Conservation (phyloP, 2,797 vertebrate genomes). For the Enteromius mattozi region DNA sequence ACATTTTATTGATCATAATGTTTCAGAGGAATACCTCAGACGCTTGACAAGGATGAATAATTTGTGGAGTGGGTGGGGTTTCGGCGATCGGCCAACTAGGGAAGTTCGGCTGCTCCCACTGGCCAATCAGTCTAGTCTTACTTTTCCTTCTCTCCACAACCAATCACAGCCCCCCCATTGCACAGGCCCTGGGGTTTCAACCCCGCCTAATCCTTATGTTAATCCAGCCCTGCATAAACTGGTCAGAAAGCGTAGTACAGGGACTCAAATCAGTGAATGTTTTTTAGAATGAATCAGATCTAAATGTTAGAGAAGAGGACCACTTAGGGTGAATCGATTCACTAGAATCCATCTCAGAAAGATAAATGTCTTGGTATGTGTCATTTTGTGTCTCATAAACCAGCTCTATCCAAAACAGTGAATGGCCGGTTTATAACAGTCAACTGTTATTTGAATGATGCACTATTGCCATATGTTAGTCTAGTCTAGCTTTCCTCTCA, state of each 20-base stretch:
- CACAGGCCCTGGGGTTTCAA: not conserved
- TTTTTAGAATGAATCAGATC: not conserved
- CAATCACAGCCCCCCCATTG: not conserved
- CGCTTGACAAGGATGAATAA: not conserved
- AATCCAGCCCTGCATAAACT: not conserved
- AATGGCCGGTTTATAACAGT: constrained; percentile 4
- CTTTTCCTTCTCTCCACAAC: not conserved
- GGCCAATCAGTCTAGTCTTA: not conserved
- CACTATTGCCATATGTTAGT: constrained; percentile 12
- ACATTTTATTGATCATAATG: not conserved
- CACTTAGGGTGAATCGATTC: not conserved
- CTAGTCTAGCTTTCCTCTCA: constrained; percentile 10
- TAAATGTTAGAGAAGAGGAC: not conserved
- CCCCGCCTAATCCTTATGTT: not conserved
- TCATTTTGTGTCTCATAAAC: not conserved
- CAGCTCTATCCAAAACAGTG: not conserved
- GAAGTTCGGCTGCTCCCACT: not conserved
- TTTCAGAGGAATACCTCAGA: not conserved
- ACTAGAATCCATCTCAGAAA: not conserved
- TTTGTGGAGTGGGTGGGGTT: not conserved
- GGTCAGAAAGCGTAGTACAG: not conserved
- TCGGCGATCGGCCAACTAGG: not conserved
- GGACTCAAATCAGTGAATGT: not conserved
- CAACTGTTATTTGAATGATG: constrained; percentile 13
- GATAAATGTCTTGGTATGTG: not conserved